phyloP scores from a whole-genome alignment of 2,797 vertebrate genomes.

The Clarias pachynema region DNA sequence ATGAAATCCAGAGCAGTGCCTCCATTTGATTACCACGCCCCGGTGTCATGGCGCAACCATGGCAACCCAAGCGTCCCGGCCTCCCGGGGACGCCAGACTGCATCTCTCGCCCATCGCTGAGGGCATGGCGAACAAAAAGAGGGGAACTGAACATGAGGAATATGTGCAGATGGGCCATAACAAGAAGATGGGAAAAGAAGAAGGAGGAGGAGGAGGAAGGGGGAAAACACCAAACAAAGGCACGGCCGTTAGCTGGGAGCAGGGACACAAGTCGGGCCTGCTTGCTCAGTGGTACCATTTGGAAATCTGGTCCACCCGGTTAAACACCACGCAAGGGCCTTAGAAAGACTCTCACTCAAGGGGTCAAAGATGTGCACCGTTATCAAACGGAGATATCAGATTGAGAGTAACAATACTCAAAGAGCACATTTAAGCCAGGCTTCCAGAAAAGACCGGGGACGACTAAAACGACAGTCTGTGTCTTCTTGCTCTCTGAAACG shows the following conservation, averaged over 20 bases:
- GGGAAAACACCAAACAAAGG: constrained; percentile 54
- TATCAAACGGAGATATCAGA: not conserved
- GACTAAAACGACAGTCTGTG: constrained; percentile 12
- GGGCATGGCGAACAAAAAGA: constrained; percentile 60
- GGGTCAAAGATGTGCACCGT: not conserved
- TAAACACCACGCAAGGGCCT: not conserved
- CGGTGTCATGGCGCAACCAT: constrained; percentile 77
- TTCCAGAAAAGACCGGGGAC: not conserved
- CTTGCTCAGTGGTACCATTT: constrained; percentile 20
- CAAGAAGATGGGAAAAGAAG: constrained; percentile 50
- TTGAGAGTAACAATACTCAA: constrained; percentile 1
- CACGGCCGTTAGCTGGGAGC: constrained; percentile 44
- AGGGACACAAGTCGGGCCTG: constrained; percentile 47
- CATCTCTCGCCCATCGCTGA: constrained; percentile 68
- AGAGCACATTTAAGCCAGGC: not conserved
- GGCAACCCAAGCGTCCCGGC: constrained; percentile 79
- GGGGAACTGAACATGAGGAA: constrained; percentile 61
- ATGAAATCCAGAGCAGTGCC: constrained; percentile 67
- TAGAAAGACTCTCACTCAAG: not conserved
- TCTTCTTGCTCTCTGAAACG: constrained; percentile 30
- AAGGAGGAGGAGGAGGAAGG: constrained; percentile 34
- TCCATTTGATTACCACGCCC: constrained; percentile 80
- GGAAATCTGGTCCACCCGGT: constrained; percentile 30
- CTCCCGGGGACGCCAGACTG: constrained; percentile 72
- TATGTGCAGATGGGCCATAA: constrained; percentile 66